Percentiles rank a stretch among this genome's conserved stretches.
Conservation (phyloP, 2,888 invertebrate genomes). For the Drosophila neotestacea region DNA sequence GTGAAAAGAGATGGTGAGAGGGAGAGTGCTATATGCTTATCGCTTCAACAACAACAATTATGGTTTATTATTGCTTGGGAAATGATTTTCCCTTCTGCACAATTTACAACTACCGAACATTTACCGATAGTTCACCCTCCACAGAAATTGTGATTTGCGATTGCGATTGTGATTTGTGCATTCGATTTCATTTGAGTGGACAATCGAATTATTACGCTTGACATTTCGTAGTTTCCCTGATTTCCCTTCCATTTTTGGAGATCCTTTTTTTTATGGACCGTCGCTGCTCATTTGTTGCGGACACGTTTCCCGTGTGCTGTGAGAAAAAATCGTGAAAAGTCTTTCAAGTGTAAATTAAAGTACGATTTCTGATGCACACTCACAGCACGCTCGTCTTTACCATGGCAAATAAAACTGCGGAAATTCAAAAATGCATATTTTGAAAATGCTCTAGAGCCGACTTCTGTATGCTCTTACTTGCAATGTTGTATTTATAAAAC, state of each 20-base stretch:
- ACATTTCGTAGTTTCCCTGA: constrained; percentile 39
- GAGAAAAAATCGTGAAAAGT: constrained; percentile 66
- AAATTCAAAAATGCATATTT: constrained; percentile 42
- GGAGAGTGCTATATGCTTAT: constrained; percentile 66
- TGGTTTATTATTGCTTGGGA: constrained; percentile 77
- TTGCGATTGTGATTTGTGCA: constrained; percentile 68
- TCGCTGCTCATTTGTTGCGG: constrained; percentile 78
- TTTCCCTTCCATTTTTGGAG: constrained; percentile 12
- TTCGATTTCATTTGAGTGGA: constrained; percentile 79
- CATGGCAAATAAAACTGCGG: constrained; percentile 43
- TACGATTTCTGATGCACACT: constrained; percentile 65
- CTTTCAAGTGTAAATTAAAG: constrained; percentile 76
- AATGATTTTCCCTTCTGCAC: constrained; percentile 51
- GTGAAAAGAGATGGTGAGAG: background rate
- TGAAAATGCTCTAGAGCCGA: background rate
- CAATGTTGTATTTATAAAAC: background rate
- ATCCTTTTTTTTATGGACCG: constrained; percentile 60
- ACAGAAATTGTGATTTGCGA: constrained; percentile 45
- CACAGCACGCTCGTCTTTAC: constrained; percentile 52
- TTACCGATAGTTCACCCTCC: constrained; percentile 31
- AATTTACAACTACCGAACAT: constrained; percentile 14
- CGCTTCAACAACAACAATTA: constrained; percentile 70
- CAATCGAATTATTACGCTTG: constrained; percentile 74
- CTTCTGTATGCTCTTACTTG: constrained; percentile 20
- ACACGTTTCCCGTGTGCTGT: constrained; percentile 66